phyloP scores from a whole-genome alignment of 1,140 invertebrate species.

The Drosophila nigromelanica region DNA sequence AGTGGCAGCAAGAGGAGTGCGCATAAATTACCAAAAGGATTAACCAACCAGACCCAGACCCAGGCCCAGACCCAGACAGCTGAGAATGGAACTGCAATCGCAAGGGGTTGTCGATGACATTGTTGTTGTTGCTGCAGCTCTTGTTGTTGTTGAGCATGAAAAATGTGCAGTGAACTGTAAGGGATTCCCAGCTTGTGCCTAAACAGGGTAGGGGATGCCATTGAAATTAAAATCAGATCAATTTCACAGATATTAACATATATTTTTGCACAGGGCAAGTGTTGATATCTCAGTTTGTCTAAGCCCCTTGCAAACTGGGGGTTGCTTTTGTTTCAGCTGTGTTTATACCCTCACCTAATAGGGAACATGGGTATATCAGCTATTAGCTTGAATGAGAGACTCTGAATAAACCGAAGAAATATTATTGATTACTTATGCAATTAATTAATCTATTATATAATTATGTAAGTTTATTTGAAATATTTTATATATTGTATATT shows the following conservation, averaged over 20 bases:
- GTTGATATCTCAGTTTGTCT: constrained; percentile 50
- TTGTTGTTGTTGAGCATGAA: constrained; percentile 46
- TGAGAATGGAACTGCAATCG: constrained; percentile 48
- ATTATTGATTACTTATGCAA: no score
- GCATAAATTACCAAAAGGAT: constrained; percentile 80
- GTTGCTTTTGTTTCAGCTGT: constrained; percentile 43
- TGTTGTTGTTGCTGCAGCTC: constrained; percentile 42
- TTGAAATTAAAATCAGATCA: constrained; percentile 80
- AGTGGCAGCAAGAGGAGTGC: constrained; percentile 70
- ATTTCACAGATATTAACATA: constrained; percentile 81
- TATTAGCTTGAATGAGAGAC: no score
- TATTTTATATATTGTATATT: no score
- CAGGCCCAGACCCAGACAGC: constrained; percentile 38
- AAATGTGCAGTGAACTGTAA: constrained; percentile 68
- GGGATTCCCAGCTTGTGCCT: constrained; percentile 53
- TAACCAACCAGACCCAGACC: constrained; percentile 62
- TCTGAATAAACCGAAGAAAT: no score
- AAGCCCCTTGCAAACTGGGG: constrained; percentile 32
- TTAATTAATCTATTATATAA: no score
- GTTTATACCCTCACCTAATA: not conserved
- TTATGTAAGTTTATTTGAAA: no score
- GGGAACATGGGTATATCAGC: constrained; percentile 13
- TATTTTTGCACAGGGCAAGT: constrained; percentile 62
- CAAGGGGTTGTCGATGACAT: constrained; percentile 23
- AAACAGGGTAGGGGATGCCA: constrained; percentile 36